Evolutionary conservation across 1,140 invertebrate species (phyloP).

Genomic region (Melipona quadrifasciata): DNA sequence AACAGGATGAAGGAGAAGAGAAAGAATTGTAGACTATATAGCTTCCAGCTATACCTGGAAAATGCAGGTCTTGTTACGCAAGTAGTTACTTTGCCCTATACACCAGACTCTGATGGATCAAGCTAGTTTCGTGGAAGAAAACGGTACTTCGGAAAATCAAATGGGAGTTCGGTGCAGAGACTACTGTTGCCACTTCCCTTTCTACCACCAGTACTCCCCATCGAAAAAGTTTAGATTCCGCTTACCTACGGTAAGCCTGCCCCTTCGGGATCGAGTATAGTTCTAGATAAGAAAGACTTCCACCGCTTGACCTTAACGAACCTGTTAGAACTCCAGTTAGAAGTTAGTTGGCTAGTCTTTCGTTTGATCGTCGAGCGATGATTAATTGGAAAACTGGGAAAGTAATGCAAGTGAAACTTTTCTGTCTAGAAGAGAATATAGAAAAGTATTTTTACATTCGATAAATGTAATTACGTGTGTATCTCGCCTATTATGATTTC

Average conservation of each 20-base stretch:
- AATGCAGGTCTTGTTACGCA: slow-evolving; percentile 16
- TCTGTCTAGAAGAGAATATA: not conserved
- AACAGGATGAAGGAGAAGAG: not conserved
- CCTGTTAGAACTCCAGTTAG: slow-evolving; percentile 3
- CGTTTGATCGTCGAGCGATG: not conserved
- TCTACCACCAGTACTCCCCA: slow-evolving; percentile 15
- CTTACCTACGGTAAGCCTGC: slow-evolving; percentile 47
- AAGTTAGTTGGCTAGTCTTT: not conserved
- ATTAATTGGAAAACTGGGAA: not conserved
- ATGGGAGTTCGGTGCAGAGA: slow-evolving; percentile 32
- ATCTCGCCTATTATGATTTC: slow-evolving; percentile 4
- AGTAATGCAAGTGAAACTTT: not conserved
- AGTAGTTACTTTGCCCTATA: slow-evolving; percentile 15
- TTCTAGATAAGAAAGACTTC: slow-evolving; percentile 54
- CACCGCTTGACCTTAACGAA: slow-evolving; percentile 19
- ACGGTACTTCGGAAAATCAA: slow-evolving; percentile 69
- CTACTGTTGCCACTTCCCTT: slow-evolving; percentile 42
- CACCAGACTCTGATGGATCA: slow-evolving; percentile 38
- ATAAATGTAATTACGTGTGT: not conserved
- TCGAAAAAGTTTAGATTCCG: slow-evolving; percentile 58
- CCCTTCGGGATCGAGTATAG: slow-evolving; percentile 49
- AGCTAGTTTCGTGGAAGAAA: slow-evolving; percentile 63
- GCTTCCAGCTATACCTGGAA: slow-evolving; percentile 2
- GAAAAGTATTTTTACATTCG: not conserved
- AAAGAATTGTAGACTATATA: not conserved